Evolutionary conservation across 2,888 invertebrate genomes (phyloP), one percentile per base, ranked within the genome.

Genomic region (Netelia inedita): DNA sequence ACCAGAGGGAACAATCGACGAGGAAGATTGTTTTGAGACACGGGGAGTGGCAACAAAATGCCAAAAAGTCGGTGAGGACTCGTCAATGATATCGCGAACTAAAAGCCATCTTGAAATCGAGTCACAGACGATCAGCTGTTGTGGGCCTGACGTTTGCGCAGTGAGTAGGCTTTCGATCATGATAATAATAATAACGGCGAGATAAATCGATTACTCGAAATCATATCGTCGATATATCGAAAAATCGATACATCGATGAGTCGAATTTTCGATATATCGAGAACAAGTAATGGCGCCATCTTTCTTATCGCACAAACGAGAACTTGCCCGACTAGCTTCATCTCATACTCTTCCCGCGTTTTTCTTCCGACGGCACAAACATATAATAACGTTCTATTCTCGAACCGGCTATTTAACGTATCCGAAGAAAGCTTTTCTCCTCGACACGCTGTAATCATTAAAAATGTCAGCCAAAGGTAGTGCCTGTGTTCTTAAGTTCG

Each of bases 401-500:
- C 6, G 6, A 35, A 6, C 35, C 6, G 35, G 6, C 6, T 35
- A 35, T 35, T 6, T 6, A 35, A 35, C 35, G 8, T 35, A 35
- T 6, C 35, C 6, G 35, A 6, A 35, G 5, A 35, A 35, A 35
- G 6, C 35, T 35, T 23, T 23, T 23, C 35, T 35, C 6, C 6
- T 35, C n/a, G n/a, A 6, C 1, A 35, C 35, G 5, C 5, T 6
- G 35, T 6, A 35, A 6, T 35, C 6, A 6, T 35, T 35, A 35
- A 35, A 14, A 46, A 89, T 89, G 89, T 84, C 88, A n/a, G n/a
- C 79, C 10, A 86, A 35, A 61, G 85, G 83, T 14, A 53, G 23
- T 1, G 63, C 82, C 0, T 86, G 83, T 66, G 89, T 95, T 50
- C 92, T 97, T 61, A 96, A 96, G 88, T 98, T 97, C 94, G 96